phyloP scores from a whole-genome alignment of 2,888 invertebrate genomes.

The Serrognathus titanus region DNA sequence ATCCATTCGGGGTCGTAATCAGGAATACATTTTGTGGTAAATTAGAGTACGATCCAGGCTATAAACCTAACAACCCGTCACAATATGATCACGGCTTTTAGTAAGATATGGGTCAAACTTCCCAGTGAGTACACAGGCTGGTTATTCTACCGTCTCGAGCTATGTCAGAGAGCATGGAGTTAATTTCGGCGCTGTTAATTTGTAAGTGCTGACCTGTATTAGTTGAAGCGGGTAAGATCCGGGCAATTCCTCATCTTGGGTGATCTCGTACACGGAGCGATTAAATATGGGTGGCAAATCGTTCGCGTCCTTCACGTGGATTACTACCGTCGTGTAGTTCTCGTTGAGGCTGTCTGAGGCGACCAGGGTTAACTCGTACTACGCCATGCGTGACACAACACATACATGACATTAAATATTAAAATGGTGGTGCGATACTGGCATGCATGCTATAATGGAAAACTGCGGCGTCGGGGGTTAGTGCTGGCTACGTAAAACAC shows the following conservation, averaged over 20 bases:
- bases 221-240: slow-evolving; percentile 68
- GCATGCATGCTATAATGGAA: slow-evolving; percentile 11
- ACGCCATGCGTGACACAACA: slow-evolving; percentile 47
- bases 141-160: background rate
- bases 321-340: slow-evolving; percentile 78
- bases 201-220: slow-evolving; percentile 59
- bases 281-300: slow-evolving; percentile 84
- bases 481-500: slow-evolving; percentile 1
- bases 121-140: background rate
- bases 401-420: slow-evolving; percentile 12
- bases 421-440: background rate
- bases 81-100: too few relatives aligned
- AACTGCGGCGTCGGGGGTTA: slow-evolving; percentile 10
- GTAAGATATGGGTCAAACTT: too few relatives aligned
- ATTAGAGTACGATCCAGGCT: too few relatives aligned
- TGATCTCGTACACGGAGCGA: slow-evolving; percentile 66
- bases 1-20: too few relatives aligned
- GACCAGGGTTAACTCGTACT: slow-evolving; percentile 86
- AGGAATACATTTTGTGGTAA: too few relatives aligned
- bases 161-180: background rate
- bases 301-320: slow-evolving; percentile 82
- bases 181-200: slow-evolving; percentile 5
- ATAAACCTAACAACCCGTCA: too few relatives aligned
- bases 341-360: slow-evolving; percentile 89
- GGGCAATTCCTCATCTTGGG: slow-evolving; percentile 71